A percentile compares a stretch with the other conserved stretches of the same genome.
These are phyloP conservation scores for Camponotus floridanus DNA, from an alignment of 1,140 invertebrate species.

Conservation along the genomic window DNA sequence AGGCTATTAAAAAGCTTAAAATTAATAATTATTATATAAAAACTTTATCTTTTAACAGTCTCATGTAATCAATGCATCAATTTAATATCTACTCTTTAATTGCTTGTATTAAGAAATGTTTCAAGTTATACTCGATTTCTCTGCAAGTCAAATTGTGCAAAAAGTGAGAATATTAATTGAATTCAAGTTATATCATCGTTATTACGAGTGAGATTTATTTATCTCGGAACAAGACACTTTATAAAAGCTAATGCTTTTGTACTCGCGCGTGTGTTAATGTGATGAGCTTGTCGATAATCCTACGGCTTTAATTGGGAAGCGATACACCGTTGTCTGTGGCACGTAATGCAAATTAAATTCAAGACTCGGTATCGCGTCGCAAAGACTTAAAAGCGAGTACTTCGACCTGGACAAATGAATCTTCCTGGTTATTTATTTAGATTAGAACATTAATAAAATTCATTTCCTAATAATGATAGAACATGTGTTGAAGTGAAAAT, in stretches of 20 bases:
- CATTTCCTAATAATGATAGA: not conserved
- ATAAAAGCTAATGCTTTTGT: conserved; percentile 19
- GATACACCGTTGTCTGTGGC: conserved; percentile 48
- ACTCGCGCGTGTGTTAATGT: conserved; percentile 40
- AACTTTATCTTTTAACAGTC: not conserved
- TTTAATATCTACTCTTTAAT: not conserved
- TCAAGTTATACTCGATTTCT: not conserved
- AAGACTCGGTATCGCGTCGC: conserved; percentile 41
- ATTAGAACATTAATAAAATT: not conserved
- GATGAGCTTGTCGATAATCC: conserved; percentile 61
- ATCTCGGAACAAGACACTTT: conserved; percentile 2
- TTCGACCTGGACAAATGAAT: not conserved
- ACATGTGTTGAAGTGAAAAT: not conserved
- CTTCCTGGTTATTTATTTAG: not conserved
- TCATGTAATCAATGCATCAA: not conserved
- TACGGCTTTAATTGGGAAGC: conserved; percentile 65
- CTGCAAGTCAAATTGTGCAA: not conserved
- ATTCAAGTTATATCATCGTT: conserved; percentile 3
- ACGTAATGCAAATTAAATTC: conserved; percentile 65
- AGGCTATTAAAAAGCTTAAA: not conserved
- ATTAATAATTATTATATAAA: not conserved
- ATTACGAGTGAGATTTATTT: conserved; percentile 24
- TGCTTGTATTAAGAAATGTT: not conserved
- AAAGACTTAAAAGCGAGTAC: not conserved
- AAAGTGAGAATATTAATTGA: not conserved